Evolutionary conservation across 2,113 vertebrate genomes (phyloP).

Genomic region (Gambusia holbrooki): DNA sequence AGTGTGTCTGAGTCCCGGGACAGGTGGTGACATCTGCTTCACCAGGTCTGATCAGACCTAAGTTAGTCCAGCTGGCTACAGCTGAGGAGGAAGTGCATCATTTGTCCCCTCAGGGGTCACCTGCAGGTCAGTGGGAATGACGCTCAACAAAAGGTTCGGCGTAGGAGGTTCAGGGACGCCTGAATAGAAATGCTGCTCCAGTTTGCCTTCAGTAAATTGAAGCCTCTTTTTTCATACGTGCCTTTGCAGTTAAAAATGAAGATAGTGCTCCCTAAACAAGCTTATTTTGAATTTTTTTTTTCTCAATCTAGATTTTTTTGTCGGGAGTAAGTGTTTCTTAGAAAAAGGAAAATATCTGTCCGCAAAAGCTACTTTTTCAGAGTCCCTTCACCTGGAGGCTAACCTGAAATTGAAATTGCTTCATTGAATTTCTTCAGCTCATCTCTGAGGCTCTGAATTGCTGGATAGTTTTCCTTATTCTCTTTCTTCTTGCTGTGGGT

Average conservation of each 20-base stretch:
- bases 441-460: constrained; percentile 35
- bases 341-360: background rate
- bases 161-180: constrained; percentile 10
- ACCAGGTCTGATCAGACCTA: constrained; percentile 49
- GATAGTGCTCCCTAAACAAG: background rate
- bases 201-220: background rate
- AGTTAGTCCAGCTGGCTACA: constrained; percentile 67
- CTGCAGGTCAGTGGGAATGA: constrained; percentile 61
- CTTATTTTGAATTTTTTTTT: background rate
- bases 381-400: constrained; percentile 16
- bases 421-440: constrained; percentile 20
- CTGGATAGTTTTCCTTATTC: constrained; percentile 19
- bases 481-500: constrained; percentile 22
- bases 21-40: constrained; percentile 65
- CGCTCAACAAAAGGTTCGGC: constrained; percentile 62
- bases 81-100: constrained; percentile 72
- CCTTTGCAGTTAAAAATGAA: background rate
- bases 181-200: background rate
- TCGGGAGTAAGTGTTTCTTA: constrained; percentile 3
- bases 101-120: constrained; percentile 67
- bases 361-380: background rate
- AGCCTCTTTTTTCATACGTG: constrained; percentile 5
- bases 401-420: constrained; percentile 31
- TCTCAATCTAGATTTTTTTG: background rate
- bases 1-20: constrained; percentile 43